Conservation (phyloP, 2,113 vertebrate genomes). For the Naja naja region DNA sequence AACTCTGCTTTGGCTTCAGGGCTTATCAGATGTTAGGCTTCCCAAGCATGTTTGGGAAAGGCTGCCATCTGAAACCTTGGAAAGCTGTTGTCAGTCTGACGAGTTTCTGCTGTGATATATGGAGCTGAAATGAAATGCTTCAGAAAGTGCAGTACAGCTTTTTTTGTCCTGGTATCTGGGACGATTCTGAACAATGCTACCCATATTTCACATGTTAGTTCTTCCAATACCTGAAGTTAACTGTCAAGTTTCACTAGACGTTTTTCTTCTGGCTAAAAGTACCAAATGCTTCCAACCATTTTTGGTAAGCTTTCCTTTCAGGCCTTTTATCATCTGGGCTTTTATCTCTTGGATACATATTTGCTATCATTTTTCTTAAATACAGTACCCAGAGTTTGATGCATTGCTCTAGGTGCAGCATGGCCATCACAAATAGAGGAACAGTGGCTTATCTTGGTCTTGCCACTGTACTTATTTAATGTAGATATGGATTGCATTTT, state of each 20-base stretch:
- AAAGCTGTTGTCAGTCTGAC: background rate
- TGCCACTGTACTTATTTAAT: background rate
- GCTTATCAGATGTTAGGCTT: background rate
- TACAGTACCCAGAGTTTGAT: background rate
- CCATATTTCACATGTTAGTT: background rate
- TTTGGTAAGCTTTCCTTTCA: background rate
- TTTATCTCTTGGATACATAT: background rate
- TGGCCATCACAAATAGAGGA: background rate
- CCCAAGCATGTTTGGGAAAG: background rate
- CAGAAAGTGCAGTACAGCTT: background rate
- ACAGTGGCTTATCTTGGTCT: background rate
- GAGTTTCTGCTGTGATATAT: background rate
- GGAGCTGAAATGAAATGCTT: background rate
- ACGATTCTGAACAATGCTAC: background rate
- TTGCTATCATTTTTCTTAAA: background rate
- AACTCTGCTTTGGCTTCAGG: background rate
- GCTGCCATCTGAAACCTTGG: background rate
- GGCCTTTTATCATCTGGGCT: background rate
- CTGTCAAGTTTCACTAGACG: background rate
- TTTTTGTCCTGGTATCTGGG: background rate
- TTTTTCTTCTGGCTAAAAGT: background rate
- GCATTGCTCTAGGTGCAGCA: background rate
- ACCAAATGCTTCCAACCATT: background rate
- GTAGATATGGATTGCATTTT: background rate
- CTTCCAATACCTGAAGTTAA: background rate